Conservation (phyloP, 2,888 invertebrate genomes). For the Dryobota labecula region DNA sequence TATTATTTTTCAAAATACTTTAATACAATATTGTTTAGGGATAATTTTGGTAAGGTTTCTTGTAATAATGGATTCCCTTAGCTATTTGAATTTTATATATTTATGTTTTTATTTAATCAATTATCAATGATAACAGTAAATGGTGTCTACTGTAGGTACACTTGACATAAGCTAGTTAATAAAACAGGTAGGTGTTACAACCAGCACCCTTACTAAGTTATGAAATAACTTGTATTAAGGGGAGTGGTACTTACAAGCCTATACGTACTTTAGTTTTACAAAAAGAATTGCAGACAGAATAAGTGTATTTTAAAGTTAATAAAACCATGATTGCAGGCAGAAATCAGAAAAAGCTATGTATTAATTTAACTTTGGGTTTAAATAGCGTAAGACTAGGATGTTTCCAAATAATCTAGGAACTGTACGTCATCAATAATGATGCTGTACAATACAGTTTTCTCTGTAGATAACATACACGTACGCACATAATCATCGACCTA, state of each 20-base stretch:
- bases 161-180: not conserved
- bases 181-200: not conserved
- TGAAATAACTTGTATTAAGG: too few species aligned
- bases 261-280: not conserved
- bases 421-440: too few species aligned
- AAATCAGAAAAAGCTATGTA: not conserved
- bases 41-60: not conserved
- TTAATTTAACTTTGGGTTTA: not conserved
- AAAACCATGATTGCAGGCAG: not conserved
- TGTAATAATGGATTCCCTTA: not conserved
- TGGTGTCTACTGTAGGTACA: not conserved
- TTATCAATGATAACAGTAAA: not conserved
- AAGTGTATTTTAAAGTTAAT: not conserved
- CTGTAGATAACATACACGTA: too few species aligned
- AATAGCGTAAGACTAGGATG: not conserved
- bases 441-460: too few species aligned
- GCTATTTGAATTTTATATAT: not conserved
- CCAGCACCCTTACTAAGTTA: not conserved
- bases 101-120: not conserved
- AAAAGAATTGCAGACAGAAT: not conserved
- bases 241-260: not conserved
- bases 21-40: not conserved
- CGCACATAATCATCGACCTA: too few species aligned
- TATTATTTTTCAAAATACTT: slow-evolving; percentile 20
- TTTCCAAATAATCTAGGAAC: too few species aligned